A percentile compares a stretch with the other conserved stretches of the same genome.
These are phyloP conservation scores for Ylistrum balloti DNA, from an alignment of 1,140 invertebrate species.

Conservation along the genomic window DNA sequence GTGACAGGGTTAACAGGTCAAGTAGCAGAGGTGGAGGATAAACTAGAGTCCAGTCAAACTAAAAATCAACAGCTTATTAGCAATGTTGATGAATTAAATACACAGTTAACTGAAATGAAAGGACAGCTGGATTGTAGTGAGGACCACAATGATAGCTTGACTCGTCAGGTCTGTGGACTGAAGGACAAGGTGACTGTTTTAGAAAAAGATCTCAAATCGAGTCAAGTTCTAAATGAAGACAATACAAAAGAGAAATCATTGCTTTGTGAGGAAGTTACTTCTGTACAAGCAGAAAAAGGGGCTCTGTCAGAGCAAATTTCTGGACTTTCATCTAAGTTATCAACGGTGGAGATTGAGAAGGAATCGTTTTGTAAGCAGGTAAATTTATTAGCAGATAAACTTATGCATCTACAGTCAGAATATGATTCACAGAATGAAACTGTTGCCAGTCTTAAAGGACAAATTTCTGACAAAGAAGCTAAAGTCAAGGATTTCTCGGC, in stretches of 20 bases:
- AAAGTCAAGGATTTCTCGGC: neutral
- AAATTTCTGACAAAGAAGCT: neutral
- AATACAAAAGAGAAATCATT: neutral
- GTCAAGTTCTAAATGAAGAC: neutral
- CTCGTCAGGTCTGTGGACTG: neutral
- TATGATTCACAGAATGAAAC: slow-evolving; percentile 4
- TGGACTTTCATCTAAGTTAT: neutral
- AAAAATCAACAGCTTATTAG: neutral
- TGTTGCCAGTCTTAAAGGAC: neutral
- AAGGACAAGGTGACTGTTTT: neutral
- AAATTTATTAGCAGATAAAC: neutral
- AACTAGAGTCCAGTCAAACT: neutral
- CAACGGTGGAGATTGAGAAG: neutral
- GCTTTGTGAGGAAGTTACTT: neutral
- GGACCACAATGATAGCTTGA: neutral
- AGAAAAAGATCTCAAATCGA: neutral
- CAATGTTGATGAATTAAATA: neutral
- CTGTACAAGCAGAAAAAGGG: neutral
- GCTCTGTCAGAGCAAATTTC: neutral
- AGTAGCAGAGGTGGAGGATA: neutral
- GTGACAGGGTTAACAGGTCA: neutral
- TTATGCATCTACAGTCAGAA: neutral
- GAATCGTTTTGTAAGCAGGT: slow-evolving; percentile 6
- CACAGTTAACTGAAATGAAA: neutral
- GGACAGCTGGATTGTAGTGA: slow-evolving; percentile 9